These are phyloP conservation scores for Hermaeophaga mercurialis DNA, from an alignment of 2,888 invertebrate species.

Conservation along the genomic window DNA sequence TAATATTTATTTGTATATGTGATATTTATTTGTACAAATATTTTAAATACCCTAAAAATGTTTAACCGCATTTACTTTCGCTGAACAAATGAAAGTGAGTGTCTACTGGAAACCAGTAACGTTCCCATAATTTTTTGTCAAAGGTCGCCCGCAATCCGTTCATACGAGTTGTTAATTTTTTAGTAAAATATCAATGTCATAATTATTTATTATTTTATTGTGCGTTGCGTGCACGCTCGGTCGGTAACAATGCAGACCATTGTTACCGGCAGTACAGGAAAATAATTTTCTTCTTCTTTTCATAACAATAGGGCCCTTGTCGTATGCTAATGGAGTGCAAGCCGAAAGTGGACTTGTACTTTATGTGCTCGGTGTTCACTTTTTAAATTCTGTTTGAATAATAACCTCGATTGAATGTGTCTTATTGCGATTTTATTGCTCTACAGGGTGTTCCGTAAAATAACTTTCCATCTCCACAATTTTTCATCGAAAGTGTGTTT, in stretches of 20 bases:
- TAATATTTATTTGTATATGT: too few relatives aligned
- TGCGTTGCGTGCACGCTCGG: conserved; percentile 48
- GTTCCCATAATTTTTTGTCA: conserved; percentile 11
- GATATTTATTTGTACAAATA: too few relatives aligned
- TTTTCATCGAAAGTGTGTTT: too few relatives aligned
- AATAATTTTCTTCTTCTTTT: conserved; percentile 50
- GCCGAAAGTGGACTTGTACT: conserved; percentile 37
- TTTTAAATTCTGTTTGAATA: conserved; percentile 29
- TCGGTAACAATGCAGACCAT: conserved; percentile 52
- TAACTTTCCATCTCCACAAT: too few relatives aligned
- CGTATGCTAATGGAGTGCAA: conserved; percentile 53
- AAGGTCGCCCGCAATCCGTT: conserved; percentile 4
- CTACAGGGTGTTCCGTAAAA: not conserved
- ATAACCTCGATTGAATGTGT: conserved; percentile 20
- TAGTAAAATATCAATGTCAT: conserved; percentile 44
- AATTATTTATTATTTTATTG: conserved; percentile 55
- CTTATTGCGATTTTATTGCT: conserved; percentile 17
- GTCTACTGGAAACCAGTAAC: conserved; percentile 5
- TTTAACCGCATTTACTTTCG: too few relatives aligned
- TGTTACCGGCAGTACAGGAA: conserved; percentile 51
- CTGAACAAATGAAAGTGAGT: conserved; percentile 4
- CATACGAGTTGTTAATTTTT: conserved; percentile 42
- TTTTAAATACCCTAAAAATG: too few relatives aligned
- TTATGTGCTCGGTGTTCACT: conserved; percentile 26
- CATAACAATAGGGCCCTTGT: conserved; percentile 53